Evolutionary conservation across 2,797 vertebrate genomes (phyloP).

Genomic region (Eulemur coronatus): DNA sequence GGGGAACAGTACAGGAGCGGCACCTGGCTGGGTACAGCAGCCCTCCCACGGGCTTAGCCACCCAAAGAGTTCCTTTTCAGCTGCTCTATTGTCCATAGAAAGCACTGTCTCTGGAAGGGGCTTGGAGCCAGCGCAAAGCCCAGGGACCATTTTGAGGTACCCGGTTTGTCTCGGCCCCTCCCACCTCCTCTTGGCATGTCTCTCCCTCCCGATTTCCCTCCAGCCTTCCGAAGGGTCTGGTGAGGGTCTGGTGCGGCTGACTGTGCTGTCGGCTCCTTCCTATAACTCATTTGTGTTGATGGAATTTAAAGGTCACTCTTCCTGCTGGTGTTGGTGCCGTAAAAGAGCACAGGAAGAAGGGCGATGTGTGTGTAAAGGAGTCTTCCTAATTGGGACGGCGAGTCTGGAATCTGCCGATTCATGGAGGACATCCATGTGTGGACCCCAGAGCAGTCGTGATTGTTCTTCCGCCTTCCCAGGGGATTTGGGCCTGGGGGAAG

Average conservation of each 20-base stretch:
- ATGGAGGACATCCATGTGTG: accelerated
- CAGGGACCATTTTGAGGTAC: background rate
- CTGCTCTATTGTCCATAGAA: background rate
- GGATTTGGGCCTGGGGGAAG: background rate
- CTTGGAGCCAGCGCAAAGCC: background rate
- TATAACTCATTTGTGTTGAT: background rate
- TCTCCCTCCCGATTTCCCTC: background rate
- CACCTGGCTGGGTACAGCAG: background rate
- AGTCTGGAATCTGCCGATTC: background rate
- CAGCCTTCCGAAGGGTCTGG: background rate
- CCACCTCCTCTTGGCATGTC: background rate
- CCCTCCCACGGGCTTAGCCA: background rate
- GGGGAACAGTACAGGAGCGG: background rate
- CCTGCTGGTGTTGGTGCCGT: background rate
- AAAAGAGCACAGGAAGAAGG: background rate
- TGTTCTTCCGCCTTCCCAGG: background rate
- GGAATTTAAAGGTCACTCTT: constrained; percentile 19
- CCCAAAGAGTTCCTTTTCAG: background rate
- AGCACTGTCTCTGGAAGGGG: background rate
- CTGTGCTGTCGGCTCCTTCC: background rate
- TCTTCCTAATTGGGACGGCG: background rate
- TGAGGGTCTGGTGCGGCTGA: background rate
- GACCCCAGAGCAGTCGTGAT: accelerated
- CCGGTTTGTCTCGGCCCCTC: background rate
- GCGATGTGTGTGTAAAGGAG: accelerated